Base-by-base conservation (phyloP, 1,140 invertebrate genomes). In the Drosophila sp. region DNA sequence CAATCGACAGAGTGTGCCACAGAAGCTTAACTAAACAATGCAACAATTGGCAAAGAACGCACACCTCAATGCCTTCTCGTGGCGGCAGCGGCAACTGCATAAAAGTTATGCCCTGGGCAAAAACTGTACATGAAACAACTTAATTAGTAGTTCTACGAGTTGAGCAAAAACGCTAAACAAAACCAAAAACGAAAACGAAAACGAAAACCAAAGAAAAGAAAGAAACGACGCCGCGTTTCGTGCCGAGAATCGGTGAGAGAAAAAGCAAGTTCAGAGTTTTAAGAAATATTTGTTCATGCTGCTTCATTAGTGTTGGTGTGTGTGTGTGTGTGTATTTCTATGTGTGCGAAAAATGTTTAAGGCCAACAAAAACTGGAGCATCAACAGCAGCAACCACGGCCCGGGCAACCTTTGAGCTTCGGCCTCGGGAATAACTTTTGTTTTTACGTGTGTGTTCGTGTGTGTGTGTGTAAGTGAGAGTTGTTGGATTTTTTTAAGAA, bases 51-150 rank as follows among this genome's bases (percentile, higher is more conserved):
- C 68, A 50, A 66, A 68, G 57, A 27, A 17, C 32, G 62, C 65
- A 62, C 84, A 89, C 83, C 76, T 87, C 70, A 83, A 76, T 80
- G 73, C 73, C 61, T 58, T 57, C 66, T 66, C 64, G 64, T 30
- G 64, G 72, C 64, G 60, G 66, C 75, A 56, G 38, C 67, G 58
- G 25, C 60, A 63, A 29, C 72, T 27, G 60, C 58, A 60, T 40
- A 58, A 79, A 83, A 87, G 83, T 86, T 86, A 79, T 86, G 82
- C 82, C 60, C 70, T 63, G 64, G 79, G 83, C 80, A 86, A 87
- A 80, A 87, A 87, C 65, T 71, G 73, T 75, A 80, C 83, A 83
- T 84, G 83, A 84, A 90, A 90, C 87, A 90, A 90, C 81, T 90
- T 90, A 90, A 90, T 90, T 90, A 90, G 87, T 78, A 79, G 83